These are phyloP conservation scores for Ceratina calcarata DNA, from an alignment of 1,140 invertebrate species.

Conservation along the genomic window DNA sequence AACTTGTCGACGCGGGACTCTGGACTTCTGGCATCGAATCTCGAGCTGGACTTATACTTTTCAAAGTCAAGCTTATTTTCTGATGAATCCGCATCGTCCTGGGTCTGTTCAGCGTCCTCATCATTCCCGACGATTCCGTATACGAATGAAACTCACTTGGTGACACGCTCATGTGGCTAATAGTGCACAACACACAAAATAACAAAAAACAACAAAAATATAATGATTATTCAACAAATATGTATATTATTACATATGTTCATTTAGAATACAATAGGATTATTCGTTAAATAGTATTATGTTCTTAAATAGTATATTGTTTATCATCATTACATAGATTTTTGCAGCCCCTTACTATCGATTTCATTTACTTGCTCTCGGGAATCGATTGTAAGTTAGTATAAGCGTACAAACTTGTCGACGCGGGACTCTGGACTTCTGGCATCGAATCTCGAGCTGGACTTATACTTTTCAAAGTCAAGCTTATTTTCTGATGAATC, in stretches of 20 bases:
- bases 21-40: constrained; percentile 5
- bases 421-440: constrained; percentile 38
- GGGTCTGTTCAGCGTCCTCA: constrained; percentile 28
- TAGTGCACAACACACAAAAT: too few species aligned
- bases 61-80: constrained; percentile 40
- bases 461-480: constrained; percentile 40
- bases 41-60: constrained; percentile 14
- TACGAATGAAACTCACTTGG: constrained; percentile 26
- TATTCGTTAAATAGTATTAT: too few species aligned
- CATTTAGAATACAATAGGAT: too few species aligned
- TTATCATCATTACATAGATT: background rate
- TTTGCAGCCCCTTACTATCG: background rate
- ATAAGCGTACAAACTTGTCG: constrained; percentile 47
- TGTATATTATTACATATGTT: too few species aligned
- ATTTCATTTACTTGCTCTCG: background rate
- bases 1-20: constrained; percentile 44
- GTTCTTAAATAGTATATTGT: too few species aligned
- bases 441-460: background rate
- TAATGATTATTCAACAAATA: too few species aligned
- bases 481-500: constrained; percentile 33
- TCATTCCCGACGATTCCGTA: constrained; percentile 30
- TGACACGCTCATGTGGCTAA: too few species aligned
- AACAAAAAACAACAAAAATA: too few species aligned
- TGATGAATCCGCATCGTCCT: constrained; percentile 39
- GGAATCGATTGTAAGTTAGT: background rate